phyloP scores from a whole-genome alignment of 2,113 vertebrate genomes.

The Trematomus loennbergii region DNA sequence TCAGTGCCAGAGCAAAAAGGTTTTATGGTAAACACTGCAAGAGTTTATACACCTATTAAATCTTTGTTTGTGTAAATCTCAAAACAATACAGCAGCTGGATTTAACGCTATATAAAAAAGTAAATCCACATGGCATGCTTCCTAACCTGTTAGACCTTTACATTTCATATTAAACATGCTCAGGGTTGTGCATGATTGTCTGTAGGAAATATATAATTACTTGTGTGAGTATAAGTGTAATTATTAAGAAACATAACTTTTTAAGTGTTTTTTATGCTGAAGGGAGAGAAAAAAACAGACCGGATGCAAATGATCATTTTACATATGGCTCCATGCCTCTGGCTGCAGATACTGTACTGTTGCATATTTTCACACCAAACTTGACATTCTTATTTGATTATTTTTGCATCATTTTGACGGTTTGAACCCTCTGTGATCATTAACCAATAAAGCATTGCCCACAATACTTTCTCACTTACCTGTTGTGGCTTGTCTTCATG shows the following conservation, averaged over 20 bases:
- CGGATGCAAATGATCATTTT: background rate
- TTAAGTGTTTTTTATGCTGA: constrained; percentile 10
- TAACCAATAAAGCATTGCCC: background rate
- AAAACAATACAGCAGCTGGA: constrained; percentile 12
- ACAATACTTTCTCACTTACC: background rate
- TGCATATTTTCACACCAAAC: background rate
- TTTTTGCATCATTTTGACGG: background rate
- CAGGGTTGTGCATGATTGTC: background rate
- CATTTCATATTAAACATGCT: background rate
- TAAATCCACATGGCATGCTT: constrained; percentile 17
- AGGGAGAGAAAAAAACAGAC: constrained; percentile 29
- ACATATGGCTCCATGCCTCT: background rate
- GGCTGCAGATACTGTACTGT: background rate
- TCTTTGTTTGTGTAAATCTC: constrained; percentile 13
- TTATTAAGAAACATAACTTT: constrained; percentile 3
- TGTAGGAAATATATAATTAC: background rate
- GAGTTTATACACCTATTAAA: constrained; percentile 28
- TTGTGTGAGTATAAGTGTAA: constrained; percentile 15
- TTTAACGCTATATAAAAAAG: constrained; percentile 8
- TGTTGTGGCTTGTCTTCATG: background rate
- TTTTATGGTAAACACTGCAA: constrained; percentile 15
- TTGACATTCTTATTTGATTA: background rate
- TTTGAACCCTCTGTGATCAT: background rate
- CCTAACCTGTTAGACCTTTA: background rate
- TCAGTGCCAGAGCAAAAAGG: constrained; percentile 3